phyloP scores from a whole-genome alignment of 2,888 invertebrate species.

The Phaonia tiefii region DNA sequence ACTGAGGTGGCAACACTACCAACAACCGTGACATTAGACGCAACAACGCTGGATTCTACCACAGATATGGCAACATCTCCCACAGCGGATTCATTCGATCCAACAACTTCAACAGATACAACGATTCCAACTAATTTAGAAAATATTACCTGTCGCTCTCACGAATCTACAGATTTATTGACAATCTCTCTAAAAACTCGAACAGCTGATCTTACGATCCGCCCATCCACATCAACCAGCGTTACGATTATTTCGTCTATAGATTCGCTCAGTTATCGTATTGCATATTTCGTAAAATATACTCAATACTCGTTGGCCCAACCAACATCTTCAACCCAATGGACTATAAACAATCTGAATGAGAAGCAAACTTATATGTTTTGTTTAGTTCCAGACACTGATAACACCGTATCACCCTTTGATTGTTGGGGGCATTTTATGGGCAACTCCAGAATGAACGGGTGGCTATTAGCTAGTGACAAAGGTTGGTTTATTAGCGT shows the following conservation, averaged over 20 bases:
- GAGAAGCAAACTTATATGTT: neutral
- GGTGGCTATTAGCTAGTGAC: conserved; percentile 42
- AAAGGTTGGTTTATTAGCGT: conserved; percentile 35
- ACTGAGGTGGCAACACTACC: neutral
- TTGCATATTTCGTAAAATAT: conserved; percentile 10
- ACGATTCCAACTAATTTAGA: too few relatives aligned
- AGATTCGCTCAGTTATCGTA: too few relatives aligned
- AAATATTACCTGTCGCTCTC: too few relatives aligned
- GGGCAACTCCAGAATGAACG: neutral
- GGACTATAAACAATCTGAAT: neutral
- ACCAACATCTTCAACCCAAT: neutral
- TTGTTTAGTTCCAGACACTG: conserved; percentile 18
- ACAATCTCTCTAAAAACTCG: neutral
- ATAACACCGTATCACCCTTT: conserved; percentile 19
- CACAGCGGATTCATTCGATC: too few relatives aligned
- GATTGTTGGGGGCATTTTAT: conserved; percentile 41
- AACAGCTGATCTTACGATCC: neutral
- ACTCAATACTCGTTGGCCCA: too few relatives aligned
- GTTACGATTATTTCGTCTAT: neutral
- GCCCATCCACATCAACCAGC: neutral
- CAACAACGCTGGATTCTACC: neutral
- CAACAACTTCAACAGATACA: too few relatives aligned
- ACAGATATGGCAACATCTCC: neutral
- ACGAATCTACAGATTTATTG: neutral
- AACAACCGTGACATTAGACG: neutral